These are phyloP conservation scores for Pogonus chalceus DNA, from an alignment of 1,140 invertebrate genomes.

Conservation along the genomic window DNA sequence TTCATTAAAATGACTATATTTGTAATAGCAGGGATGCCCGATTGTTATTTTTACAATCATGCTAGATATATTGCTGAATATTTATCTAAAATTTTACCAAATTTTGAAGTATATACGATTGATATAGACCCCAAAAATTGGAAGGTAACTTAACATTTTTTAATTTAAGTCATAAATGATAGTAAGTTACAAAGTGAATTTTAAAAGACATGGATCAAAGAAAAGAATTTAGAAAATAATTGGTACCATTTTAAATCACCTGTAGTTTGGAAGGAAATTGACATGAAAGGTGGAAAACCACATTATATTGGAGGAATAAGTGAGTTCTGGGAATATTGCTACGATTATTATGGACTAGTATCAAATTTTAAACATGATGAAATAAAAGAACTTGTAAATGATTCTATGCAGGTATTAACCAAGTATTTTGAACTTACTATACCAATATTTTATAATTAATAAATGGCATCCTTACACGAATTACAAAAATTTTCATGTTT, in stretches of 20 bases:
- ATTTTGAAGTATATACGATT: conserved; percentile 34
- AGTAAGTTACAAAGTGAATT: conserved; percentile 8
- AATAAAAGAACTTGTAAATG: conserved; percentile 33
- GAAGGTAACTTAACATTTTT: conserved; percentile 27
- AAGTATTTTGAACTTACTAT: no score
- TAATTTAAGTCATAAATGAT: background rate
- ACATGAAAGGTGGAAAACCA: conserved; percentile 37
- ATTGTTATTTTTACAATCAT: conserved; percentile 34
- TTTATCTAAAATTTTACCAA: conserved; percentile 33
- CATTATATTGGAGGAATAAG: conserved; percentile 40
- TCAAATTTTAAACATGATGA: conserved; percentile 33
- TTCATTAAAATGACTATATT: no score
- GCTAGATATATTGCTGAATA: conserved; percentile 34
- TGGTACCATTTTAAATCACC: conserved; percentile 40
- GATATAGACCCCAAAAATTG: conserved; percentile 35
- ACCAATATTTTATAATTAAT: background rate
- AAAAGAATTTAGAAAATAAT: conserved; percentile 37
- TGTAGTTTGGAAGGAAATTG: conserved; percentile 41
- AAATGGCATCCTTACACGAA: background rate
- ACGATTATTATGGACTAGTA: conserved; percentile 44
- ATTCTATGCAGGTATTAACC: conserved; percentile 27
- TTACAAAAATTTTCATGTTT: no score
- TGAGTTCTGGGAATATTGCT: conserved; percentile 44
- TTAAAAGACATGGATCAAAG: conserved; percentile 35
- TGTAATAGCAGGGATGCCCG: conserved; percentile 35